These are phyloP conservation scores for Sebastes oblongus DNA, from an alignment of 2,797 vertebrate genomes.

Conservation along the genomic window DNA sequence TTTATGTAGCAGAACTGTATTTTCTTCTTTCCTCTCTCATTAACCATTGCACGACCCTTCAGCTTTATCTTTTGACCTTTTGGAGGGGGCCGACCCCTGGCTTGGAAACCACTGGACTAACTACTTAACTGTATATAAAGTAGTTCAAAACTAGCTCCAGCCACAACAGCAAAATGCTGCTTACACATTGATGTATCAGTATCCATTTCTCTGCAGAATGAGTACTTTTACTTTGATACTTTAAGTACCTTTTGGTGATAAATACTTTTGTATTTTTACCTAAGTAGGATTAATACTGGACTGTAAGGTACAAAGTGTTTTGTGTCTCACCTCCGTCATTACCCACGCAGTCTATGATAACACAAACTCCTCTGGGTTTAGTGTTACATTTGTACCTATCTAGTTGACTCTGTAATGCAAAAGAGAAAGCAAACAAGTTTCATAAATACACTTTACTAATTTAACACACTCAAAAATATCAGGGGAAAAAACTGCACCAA, in stretches of 20 bases:
- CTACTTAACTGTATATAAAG: background rate
- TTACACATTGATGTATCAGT: background rate
- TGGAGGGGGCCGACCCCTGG: background rate
- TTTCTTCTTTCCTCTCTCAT: background rate
- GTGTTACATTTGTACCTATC: conserved; percentile 85
- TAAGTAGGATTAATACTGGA: background rate
- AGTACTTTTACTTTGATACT: background rate
- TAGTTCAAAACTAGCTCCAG: background rate
- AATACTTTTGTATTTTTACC: background rate
- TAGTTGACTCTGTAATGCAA: conserved; percentile 61
- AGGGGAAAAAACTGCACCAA: background rate
- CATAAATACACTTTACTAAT: background rate
- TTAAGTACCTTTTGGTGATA: background rate
- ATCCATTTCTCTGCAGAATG: background rate
- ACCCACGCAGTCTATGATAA: conserved; percentile 94
- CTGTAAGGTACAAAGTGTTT: background rate
- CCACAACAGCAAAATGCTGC: background rate
- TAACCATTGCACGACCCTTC: background rate
- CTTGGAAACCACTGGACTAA: background rate
- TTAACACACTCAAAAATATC: background rate
- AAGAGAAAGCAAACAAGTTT: conserved; percentile 8
- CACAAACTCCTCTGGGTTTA: conserved; percentile 85
- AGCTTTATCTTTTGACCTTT: no score
- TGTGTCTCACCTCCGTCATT: conserved; percentile 86
- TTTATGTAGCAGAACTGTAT: no score